Base-by-base conservation (phyloP, 2,113 vertebrate species). In the Aphyosemion australe region DNA sequence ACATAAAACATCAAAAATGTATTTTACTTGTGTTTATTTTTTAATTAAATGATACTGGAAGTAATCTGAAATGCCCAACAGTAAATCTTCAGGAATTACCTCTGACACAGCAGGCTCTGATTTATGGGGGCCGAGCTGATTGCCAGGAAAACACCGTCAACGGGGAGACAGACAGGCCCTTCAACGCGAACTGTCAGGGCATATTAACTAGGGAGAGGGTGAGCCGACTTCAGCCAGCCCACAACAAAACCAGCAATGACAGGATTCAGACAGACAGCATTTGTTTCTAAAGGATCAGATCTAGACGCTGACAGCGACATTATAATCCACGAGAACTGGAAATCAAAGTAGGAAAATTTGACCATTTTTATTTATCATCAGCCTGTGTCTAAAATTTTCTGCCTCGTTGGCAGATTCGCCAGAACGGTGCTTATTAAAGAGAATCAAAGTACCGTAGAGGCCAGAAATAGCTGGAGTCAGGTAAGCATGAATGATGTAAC, bases 381-480 rank as follows among this genome's bases (percentile, higher is more conserved):
- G 32, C 32, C 32, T 54, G 45, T 69, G 61, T 51, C 72, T 56
- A 63, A 76, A 18, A 84, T 81, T 79, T 5, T 62, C n/a, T 81
- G 85, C 82, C 77, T 83, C 26, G 77, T 72, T 41, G 16, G 78
- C 85, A 80, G 83, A 80, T 82, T 72, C 72, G 41, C 57, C 69
- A 61, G 71, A 87, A 82, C 46, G 79, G 73, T 57, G 79, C 75
- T 73, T 84, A 64, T 85, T 89, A 47, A 67, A 79, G 74, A 80
- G 61, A 78, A 55, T 50, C 74, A 47, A 75, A 82, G 70, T 78
- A 62, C 78, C 65, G 58, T 70, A 56, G 60, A 84, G 74, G 85
- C 82, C 84, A 81, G 80, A 85, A 90, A 90, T 89, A 90, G 89
- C 87, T 78, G 79, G 66, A 77, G 88, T 84, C 88, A 89, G 88